A percentile compares a stretch with the other conserved stretches of the same genome.
phyloP scores from a whole-genome alignment of 2,797 vertebrate species.

The Iguana delicatissima region DNA sequence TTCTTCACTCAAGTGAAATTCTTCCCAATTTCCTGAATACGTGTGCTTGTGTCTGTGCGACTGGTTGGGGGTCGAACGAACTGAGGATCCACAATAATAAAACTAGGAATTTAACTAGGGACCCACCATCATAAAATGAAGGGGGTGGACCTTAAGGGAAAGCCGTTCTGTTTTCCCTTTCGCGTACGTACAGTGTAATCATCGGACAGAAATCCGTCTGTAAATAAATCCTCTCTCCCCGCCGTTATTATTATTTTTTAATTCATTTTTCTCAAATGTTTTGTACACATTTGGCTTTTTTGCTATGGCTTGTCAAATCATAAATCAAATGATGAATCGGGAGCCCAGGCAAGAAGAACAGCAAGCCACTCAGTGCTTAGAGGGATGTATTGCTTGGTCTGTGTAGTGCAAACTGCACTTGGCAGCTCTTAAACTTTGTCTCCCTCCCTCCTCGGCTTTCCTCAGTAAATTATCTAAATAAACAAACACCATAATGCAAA shows the following conservation, averaged over 20 bases:
- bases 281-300: background rate
- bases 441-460: background rate
- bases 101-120: background rate
- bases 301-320: background rate
- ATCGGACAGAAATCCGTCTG: background rate
- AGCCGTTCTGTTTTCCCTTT: background rate
- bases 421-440: background rate
- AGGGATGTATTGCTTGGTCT: background rate
- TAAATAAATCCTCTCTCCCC: background rate
- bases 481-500: background rate
- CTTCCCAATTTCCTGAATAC: background rate
- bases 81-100: background rate
- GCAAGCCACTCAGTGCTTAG: background rate
- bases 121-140: background rate
- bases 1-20: too few species aligned
- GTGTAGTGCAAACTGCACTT: background rate
- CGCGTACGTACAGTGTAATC: too few species aligned
- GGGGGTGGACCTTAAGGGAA: fast-evolving
- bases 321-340: too few species aligned
- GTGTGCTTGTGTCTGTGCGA: background rate
- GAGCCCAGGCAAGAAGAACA: background rate
- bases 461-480: constrained; percentile 14
- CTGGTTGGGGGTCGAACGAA: too few species aligned
- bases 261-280: background rate
- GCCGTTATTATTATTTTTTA: background rate